Evolutionary conservation across 2,888 invertebrate species (phyloP).

Genomic region (Hipparchia semele): DNA sequence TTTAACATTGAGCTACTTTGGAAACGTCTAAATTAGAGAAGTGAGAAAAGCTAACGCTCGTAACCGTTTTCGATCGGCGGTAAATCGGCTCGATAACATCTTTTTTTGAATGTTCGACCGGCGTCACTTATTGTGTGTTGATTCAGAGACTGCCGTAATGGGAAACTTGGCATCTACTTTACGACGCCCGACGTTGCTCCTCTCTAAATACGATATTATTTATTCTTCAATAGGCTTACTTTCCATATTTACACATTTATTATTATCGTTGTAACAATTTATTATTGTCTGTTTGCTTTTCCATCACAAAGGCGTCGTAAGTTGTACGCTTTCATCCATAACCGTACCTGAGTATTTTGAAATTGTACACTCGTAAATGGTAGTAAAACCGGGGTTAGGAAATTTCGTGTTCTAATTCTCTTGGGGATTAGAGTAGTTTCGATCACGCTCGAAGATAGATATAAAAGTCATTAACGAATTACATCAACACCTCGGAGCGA

Average conservation of each 20-base stretch:
- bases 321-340: slow-evolving; percentile 33
- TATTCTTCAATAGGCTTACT: slow-evolving; percentile 59
- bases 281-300: slow-evolving; percentile 56
- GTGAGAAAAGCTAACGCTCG: slow-evolving; percentile 80
- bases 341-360: slow-evolving; percentile 23
- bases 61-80: slow-evolving; percentile 72
- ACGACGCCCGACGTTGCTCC: slow-evolving; percentile 65
- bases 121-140: slow-evolving; percentile 73
- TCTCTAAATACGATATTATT: slow-evolving; percentile 63
- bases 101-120: slow-evolving; percentile 65
- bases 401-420: slow-evolving; percentile 36
- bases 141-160: slow-evolving; percentile 65
- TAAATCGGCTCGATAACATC: slow-evolving; percentile 78
- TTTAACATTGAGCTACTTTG: slow-evolving; percentile 79
- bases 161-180: slow-evolving; percentile 64
- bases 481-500: slow-evolving; percentile 36
- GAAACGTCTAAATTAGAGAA: slow-evolving; percentile 80
- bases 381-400: slow-evolving; percentile 30
- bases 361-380: slow-evolving; percentile 32
- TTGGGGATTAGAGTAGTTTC: slow-evolving; percentile 36
- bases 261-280: slow-evolving; percentile 53
- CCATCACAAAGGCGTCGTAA: slow-evolving; percentile 45
- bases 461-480: slow-evolving; percentile 47
- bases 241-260: slow-evolving; percentile 61
- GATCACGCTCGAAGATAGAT: slow-evolving; percentile 37